These are phyloP conservation scores for Ceratoteleas bidentatus DNA, from an alignment of 1,140 invertebrate genomes.

Conservation along the genomic window DNA sequence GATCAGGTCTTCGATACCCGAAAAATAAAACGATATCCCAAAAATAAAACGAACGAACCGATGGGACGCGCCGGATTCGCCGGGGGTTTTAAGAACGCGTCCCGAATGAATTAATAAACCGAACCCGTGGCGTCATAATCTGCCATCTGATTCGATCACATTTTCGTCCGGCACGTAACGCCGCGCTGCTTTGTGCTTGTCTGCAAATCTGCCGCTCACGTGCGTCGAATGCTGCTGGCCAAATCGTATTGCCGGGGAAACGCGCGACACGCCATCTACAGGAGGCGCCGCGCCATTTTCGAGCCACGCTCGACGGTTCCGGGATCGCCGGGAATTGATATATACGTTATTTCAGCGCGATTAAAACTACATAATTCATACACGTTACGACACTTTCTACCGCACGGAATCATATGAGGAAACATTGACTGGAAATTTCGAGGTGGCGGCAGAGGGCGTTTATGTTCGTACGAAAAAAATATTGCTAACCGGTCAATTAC, in stretches of 20 bases:
- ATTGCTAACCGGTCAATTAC: too few relatives aligned
- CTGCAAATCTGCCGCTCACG: too few relatives aligned
- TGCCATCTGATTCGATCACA: conserved; percentile 1
- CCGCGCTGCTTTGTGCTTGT: too few relatives aligned
- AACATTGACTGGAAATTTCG: neutral
- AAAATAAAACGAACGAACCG: too few relatives aligned
- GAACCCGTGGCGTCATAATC: conserved; percentile 14
- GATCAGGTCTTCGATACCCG: too few relatives aligned
- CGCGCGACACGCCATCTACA: conserved; percentile 14
- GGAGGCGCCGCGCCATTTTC: neutral
- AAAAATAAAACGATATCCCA: too few relatives aligned
- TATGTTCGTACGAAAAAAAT: too few relatives aligned
- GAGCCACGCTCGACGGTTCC: conserved; percentile 1
- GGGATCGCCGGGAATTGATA: conserved; percentile 21
- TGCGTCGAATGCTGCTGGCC: too few relatives aligned
- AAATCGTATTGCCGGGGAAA: conserved; percentile 6
- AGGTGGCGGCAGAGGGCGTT: too few relatives aligned
- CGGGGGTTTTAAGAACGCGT: too few relatives aligned
- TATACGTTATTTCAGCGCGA: conserved; percentile 26
- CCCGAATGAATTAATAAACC: neutral
- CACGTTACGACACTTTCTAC: conserved; percentile 20
- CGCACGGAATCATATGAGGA: conserved; percentile 8
- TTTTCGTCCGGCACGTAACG: too few relatives aligned
- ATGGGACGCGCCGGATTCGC: too few relatives aligned
- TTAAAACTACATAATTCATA: conserved; percentile 39